These are phyloP conservation scores for Agrypnus murinus DNA, from an alignment of 2,888 invertebrate genomes.

Conservation along the genomic window DNA sequence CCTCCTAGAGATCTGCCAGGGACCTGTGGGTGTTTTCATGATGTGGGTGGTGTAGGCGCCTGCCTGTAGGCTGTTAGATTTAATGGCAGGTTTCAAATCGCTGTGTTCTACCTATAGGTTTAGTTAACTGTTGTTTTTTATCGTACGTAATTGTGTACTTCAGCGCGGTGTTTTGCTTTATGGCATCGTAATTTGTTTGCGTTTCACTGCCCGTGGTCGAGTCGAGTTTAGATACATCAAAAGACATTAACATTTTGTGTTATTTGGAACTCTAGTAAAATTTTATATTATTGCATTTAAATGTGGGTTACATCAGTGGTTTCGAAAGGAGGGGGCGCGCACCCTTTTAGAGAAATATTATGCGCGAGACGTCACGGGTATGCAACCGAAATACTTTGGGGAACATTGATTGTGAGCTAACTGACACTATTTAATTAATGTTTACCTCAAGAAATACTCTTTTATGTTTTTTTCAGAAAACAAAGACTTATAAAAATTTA, in stretches of 20 bases:
- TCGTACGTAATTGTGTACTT: slow-evolving; percentile 21
- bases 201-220: slow-evolving; percentile 1
- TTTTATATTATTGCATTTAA: no score
- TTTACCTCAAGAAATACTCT: no score
- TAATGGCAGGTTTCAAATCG: slow-evolving; percentile 28
- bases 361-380: no score
- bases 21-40: slow-evolving; percentile 31
- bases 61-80: slow-evolving; percentile 27
- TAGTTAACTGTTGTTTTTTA: slow-evolving; percentile 25
- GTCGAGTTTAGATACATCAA: background rate
- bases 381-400: no score
- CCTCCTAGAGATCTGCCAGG: slow-evolving; percentile 32
- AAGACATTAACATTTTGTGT: background rate
- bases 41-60: slow-evolving; percentile 45
- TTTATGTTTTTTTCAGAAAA: no score
- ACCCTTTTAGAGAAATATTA: no score
- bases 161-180: background rate
- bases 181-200: background rate
- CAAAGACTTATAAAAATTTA: no score
- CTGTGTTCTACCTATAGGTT: slow-evolving; percentile 1
- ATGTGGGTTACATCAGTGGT: no score
- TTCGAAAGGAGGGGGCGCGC: no score
- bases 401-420: no score
- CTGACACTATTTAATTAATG: no score
- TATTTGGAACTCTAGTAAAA: no score